Conservation (phyloP, 2,888 invertebrate species). For the Argyra leucocephala region DNA sequence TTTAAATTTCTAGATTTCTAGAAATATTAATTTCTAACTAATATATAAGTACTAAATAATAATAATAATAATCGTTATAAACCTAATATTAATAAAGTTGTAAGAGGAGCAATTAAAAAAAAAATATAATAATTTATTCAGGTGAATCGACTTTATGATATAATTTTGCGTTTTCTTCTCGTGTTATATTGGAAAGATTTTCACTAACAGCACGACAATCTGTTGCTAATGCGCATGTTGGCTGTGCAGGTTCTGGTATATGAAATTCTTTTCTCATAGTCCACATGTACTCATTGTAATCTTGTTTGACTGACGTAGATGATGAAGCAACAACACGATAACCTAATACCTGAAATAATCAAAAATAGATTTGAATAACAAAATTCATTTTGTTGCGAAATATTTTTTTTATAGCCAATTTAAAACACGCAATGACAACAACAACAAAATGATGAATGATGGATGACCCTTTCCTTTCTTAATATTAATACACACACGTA, state of each 20-base stretch:
- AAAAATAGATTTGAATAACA: slow-evolving; percentile 20
- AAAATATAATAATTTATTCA: slow-evolving; percentile 31
- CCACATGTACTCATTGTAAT: slow-evolving; percentile 88
- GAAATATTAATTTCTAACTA: too few relatives aligned
- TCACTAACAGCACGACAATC: slow-evolving; percentile 51
- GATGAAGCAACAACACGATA: slow-evolving; percentile 83
- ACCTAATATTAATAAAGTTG: too few relatives aligned
- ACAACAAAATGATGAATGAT: slow-evolving; percentile 6
- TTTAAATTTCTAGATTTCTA: too few relatives aligned
- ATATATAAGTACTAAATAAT: too few relatives aligned
- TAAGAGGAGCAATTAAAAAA: too few relatives aligned
- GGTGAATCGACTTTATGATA: slow-evolving; percentile 43
- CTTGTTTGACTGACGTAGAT: slow-evolving; percentile 75
- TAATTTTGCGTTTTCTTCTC: slow-evolving; percentile 44
- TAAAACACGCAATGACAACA: not conserved
- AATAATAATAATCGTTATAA: too few relatives aligned
- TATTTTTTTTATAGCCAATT: not conserved
- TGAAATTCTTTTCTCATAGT: slow-evolving; percentile 83
- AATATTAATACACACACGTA: too few relatives aligned
- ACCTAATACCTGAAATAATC: slow-evolving; percentile 58
- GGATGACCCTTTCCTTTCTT: not conserved
- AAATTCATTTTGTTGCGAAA: not conserved
- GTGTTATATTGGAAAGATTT: slow-evolving; percentile 53
- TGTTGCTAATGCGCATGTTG: slow-evolving; percentile 19
- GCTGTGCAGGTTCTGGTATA: slow-evolving; percentile 59